These are phyloP conservation scores for Rhinopomastus cyanomelas DNA, from an alignment of 2,113 vertebrate genomes.

Conservation along the genomic window DNA sequence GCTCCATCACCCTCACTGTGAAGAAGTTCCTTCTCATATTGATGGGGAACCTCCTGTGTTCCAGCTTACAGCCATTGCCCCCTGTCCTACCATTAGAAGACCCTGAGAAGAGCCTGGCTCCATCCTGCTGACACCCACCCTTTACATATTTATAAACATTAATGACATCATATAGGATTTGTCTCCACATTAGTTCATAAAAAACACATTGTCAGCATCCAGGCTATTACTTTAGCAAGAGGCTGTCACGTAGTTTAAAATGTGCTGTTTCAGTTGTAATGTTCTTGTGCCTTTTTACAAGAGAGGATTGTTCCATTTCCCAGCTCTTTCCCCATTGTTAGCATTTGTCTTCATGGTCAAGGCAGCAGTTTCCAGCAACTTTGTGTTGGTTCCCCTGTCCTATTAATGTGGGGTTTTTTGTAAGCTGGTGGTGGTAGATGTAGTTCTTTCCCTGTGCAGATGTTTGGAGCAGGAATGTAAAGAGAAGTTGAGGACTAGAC, in stretches of 20 bases:
- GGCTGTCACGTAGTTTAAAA: constrained; percentile 22
- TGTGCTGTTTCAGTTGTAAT: not conserved
- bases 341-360: not conserved
- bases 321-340: not conserved
- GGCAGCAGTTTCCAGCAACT: not conserved
- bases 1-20: too few relatives aligned
- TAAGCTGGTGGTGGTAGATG: not conserved
- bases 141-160: too few relatives aligned
- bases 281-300: not conserved
- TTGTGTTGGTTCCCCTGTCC: not conserved
- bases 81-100: too few relatives aligned
- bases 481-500: not conserved
- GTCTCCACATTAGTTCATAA: constrained; percentile 9
- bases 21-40: too few relatives aligned
- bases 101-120: too few relatives aligned
- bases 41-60: too few relatives aligned
- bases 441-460: not conserved
- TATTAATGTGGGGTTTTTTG: not conserved
- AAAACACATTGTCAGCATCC: constrained; percentile 2
- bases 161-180: constrained; percentile 36
- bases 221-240: constrained; percentile 40
- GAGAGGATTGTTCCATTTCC: not conserved
- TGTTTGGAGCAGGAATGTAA: not conserved
- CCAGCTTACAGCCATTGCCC: too few relatives aligned
- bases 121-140: too few relatives aligned